These are phyloP conservation scores for Aporophyla lueneburgensis DNA, from an alignment of 2,888 invertebrate species.

Conservation along the genomic window DNA sequence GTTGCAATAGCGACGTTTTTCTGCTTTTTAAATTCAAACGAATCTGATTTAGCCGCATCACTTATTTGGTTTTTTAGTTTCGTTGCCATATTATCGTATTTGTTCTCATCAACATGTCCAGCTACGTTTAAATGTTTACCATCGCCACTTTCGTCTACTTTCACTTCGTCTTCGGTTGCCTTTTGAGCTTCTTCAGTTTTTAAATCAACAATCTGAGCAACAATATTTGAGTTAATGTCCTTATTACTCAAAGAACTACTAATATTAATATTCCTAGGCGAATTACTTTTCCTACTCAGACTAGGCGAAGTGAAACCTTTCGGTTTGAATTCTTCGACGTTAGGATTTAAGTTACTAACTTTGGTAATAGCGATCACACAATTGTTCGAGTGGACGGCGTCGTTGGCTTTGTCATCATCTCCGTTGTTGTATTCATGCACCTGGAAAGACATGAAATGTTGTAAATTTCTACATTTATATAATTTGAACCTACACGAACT, in stretches of 20 bases:
- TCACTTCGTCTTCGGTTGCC: conserved; percentile 5
- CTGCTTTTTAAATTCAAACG: conserved; percentile 70
- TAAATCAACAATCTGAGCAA: conserved; percentile 36
- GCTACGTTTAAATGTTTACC: neutral
- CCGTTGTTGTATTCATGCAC: conserved; percentile 55
- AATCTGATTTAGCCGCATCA: conserved; percentile 66
- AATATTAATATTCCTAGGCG: neutral
- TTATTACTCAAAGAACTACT: conserved; percentile 4
- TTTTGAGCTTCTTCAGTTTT: conserved; percentile 13
- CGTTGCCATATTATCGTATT: conserved; percentile 61
- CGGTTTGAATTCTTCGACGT: conserved; percentile 78
- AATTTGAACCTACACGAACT: neutral
- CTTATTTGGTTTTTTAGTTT: conserved; percentile 75
- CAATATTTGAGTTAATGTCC: conserved; percentile 26
- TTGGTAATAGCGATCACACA: conserved; percentile 56
- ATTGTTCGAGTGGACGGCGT: conserved; percentile 7
- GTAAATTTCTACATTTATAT: too few relatives aligned
- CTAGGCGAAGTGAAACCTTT: conserved; percentile 36
- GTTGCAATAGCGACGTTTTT: conserved; percentile 81
- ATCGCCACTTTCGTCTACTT: conserved; percentile 7
- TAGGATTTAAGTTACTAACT: conserved; percentile 80
- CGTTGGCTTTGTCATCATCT: conserved; percentile 9
- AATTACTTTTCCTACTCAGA: conserved; percentile 7
- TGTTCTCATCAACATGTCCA: conserved; percentile 32
- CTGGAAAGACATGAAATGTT: conserved; percentile 52